Conservation (phyloP, 2,888 invertebrate genomes). For the Polyommatus icarus region DNA sequence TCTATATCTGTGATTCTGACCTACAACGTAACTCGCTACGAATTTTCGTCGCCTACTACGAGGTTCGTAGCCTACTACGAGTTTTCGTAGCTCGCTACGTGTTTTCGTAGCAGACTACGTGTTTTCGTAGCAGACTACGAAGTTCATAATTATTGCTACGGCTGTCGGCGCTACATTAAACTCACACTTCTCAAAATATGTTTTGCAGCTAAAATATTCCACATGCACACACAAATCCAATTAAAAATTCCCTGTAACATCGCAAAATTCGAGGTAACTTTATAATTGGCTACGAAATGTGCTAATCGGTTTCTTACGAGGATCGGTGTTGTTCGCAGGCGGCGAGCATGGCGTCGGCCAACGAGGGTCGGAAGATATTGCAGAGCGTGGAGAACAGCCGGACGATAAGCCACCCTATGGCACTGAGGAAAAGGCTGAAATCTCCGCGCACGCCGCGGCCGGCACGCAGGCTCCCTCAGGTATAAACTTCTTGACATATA, state of each 20-base stretch:
- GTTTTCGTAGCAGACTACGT: neutral
- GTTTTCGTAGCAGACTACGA: neutral
- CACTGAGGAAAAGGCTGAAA: slow-evolving; percentile 65
- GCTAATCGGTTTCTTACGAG: slow-evolving; percentile 33
- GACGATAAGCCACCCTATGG: slow-evolving; percentile 74
- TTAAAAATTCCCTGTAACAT: slow-evolving; percentile 6
- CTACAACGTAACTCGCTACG: neutral
- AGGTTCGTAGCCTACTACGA: neutral
- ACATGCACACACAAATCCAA: neutral
- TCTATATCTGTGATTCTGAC: too few species aligned
- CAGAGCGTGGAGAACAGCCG: slow-evolving; percentile 71
- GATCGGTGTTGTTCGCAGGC: slow-evolving; percentile 55
- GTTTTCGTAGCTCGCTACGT: neutral
- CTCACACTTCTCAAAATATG: neutral
- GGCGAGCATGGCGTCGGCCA: slow-evolving; percentile 81
- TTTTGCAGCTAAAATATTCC: slow-evolving; percentile 1
- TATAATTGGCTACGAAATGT: slow-evolving; percentile 27
- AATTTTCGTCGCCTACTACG: neutral
- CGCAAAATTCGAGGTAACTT: slow-evolving; percentile 17
- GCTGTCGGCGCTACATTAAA: neutral
- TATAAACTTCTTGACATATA: slow-evolving; percentile 48
- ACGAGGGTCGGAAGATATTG: slow-evolving; percentile 70
- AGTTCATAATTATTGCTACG: neutral
- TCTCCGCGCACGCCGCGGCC: slow-evolving; percentile 66
- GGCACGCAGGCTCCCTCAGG: slow-evolving; percentile 80